Conservation (phyloP, 2,888 invertebrate genomes). For the Orthosia incerta region DNA sequence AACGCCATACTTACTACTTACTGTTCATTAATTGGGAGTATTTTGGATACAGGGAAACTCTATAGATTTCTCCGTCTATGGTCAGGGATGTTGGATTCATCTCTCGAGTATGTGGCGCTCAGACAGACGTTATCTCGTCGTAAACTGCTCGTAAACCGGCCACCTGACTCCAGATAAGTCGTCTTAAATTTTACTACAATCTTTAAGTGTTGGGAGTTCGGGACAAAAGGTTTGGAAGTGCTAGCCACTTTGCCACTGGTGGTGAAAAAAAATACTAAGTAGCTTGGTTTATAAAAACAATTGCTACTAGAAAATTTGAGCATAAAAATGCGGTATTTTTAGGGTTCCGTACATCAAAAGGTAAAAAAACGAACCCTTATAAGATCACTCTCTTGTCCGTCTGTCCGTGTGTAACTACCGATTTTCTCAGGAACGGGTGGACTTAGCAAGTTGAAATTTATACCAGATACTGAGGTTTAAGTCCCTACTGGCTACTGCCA, state of each 20-base stretch:
- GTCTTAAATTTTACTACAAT: conserved; percentile 69
- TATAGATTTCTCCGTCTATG: conserved; percentile 63
- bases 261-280: conserved; percentile 4
- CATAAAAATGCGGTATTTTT: not conserved
- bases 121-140: conserved; percentile 71
- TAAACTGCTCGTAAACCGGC: conserved; percentile 73
- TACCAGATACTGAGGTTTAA: no score
- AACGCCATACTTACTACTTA: no score
- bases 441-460: no score
- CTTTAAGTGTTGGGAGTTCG: conserved; percentile 19
- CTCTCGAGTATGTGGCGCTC: conserved; percentile 80
- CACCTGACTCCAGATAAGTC: conserved; percentile 70
- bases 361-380: no score
- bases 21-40: no score
- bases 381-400: no score
- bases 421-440: no score
- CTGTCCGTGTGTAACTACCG: no score
- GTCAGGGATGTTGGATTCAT: conserved; percentile 86
- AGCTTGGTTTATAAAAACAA: conserved; percentile 4
- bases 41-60: conserved; percentile 44
- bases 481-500: no score
- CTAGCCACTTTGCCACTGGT: conserved; percentile 54
- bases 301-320: conserved; percentile 1
- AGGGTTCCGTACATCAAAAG: no score
- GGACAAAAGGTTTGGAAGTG: conserved; percentile 65